phyloP scores from a whole-genome alignment of 2,888 invertebrate species.

The Digitonthophagus gazella region DNA sequence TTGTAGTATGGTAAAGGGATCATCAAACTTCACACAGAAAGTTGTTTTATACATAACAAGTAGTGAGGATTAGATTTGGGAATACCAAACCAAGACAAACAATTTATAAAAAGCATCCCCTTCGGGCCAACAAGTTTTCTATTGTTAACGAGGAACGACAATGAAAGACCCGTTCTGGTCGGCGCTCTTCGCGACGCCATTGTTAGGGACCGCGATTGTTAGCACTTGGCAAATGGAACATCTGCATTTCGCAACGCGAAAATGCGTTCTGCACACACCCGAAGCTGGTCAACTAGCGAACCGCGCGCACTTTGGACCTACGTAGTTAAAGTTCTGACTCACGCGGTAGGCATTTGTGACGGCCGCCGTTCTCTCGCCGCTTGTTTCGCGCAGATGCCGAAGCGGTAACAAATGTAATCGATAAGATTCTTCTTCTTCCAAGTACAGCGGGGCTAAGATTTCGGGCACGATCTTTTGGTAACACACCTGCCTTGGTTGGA shows the following conservation, averaged over 20 bases:
- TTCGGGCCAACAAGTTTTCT: not conserved
- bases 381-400: not conserved
- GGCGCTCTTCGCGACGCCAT: not conserved
- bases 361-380: not conserved
- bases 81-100: no score
- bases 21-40: no score
- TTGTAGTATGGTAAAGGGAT: no score
- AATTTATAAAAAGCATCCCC: no score
- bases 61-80: no score
- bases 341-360: not conserved
- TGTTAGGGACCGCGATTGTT: not conserved
- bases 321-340: not conserved
- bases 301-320: no score
- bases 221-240: not conserved
- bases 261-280: not conserved
- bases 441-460: no score
- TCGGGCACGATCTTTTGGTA: no score
- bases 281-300: no score
- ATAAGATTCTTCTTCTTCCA: not conserved
- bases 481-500: not conserved
- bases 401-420: not conserved
- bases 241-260: not conserved
- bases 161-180: not conserved
- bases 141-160: not conserved
- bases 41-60: no score